phyloP scores from a whole-genome alignment of 2,888 invertebrate species.

The Elegia similella region DNA sequence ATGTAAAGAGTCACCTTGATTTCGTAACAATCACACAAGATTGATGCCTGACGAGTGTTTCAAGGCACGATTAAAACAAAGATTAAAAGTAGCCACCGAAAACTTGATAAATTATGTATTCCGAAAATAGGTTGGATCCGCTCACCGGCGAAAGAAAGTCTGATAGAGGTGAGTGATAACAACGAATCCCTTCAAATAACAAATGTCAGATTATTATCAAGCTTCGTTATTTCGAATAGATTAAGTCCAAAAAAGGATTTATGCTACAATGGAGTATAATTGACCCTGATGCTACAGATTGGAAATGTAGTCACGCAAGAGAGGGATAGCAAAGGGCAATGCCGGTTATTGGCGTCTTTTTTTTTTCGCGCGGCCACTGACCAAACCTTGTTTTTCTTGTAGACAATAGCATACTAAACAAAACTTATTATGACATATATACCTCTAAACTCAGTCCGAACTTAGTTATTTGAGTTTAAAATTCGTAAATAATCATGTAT shows the following conservation, averaged over 20 bases:
- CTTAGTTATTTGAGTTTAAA: no score
- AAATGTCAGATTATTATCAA: not conserved
- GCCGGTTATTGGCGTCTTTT: no score
- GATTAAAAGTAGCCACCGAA: not conserved
- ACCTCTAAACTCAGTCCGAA: no score
- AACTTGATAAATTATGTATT: not conserved
- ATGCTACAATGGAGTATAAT: not conserved
- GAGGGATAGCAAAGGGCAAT: no score
- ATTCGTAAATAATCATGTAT: no score
- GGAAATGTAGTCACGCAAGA: no score
- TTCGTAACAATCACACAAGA: not conserved
- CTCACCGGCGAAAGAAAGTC: not conserved
- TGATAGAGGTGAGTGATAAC: slow-evolving; percentile 1
- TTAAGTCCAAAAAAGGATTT: not conserved
- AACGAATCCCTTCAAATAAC: not conserved
- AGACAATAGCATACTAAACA: no score
- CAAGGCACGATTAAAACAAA: not conserved
- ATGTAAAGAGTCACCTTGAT: not conserved
- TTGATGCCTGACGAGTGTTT: not conserved
- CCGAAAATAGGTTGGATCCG: not conserved
- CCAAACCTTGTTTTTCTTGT: no score
- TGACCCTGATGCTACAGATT: no score
- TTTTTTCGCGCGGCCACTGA: no score
- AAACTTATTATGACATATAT: no score
- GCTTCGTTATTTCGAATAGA: not conserved